A percentile compares a stretch with the other conserved stretches of the same genome.
phyloP scores from a whole-genome alignment of 2,113 vertebrate species.

The Myocastor coypus region DNA sequence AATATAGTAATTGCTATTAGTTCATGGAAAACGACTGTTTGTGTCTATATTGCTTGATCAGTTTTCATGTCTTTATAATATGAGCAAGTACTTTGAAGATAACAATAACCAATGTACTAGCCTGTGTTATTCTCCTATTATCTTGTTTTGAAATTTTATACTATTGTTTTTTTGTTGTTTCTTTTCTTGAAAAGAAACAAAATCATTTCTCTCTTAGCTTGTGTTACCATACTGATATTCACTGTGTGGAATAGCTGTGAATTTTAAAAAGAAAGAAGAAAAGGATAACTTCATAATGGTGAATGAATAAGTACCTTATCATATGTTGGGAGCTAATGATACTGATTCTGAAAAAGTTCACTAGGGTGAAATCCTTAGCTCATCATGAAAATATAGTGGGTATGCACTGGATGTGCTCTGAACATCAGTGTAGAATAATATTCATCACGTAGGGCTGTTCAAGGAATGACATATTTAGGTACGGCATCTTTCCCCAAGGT shows the following conservation, averaged over 20 bases:
- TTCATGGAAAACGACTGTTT: no score
- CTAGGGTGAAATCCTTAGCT: neutral
- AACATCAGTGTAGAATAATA: neutral
- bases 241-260: neutral
- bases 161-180: no score
- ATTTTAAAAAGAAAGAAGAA: neutral
- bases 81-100: no score
- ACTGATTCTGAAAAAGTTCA: neutral
- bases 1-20: no score
- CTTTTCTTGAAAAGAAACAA: no score
- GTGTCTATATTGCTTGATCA: no score
- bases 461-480: neutral
- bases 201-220: neutral
- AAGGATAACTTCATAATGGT: neutral
- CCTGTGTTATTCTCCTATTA: no score
- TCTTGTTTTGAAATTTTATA: no score
- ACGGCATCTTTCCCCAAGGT: neutral
- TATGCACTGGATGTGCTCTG: no score
- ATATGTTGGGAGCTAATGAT: neutral
- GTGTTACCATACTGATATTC: neutral
- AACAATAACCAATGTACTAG: no score
- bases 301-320: neutral
- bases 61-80: no score
- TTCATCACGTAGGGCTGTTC: neutral
- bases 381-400: neutral